Base-by-base conservation (phyloP, 1,140 invertebrate species). In the Daktulosphaira vitifoliae region DNA sequence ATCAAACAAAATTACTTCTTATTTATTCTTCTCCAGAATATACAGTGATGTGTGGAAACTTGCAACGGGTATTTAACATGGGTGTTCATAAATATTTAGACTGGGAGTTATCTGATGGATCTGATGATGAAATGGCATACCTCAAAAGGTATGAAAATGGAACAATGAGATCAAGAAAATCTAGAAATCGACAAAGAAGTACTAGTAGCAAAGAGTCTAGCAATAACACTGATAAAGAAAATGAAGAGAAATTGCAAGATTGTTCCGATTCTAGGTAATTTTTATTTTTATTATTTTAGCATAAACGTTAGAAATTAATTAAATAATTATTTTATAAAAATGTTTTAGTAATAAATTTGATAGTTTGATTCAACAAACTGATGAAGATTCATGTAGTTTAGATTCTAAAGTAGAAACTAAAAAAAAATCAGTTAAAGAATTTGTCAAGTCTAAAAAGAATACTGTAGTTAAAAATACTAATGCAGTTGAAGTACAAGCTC, bases 1-100 rank as follows among this genome's bases (percentile, higher is more conserved):
- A 42, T 37, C 20, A 49, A 54, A 29, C 39, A 38, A 22, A 46
- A 13, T 54, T 56, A 29, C 16, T 66, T 4, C 23, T 62, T 20
- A 26, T 44, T 66, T 68, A 42, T 69, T 67, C 59, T 68, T 68
- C 79, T 79, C 29, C 74, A 91, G 89, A 92, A 75, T 92, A 92
- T 70, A 90, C 89, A 1, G 84, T 85, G 71, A 92, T 92, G 90
- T 89, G 87, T 1, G 82, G 86, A 71, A 90, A 85, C 71, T 75
- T 92, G 33, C 83, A 87, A 73, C 81, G 84, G 70, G 86, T 84
- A 22, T 92, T 92, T 72, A 82, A 89, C 62, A 81, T 82, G 65
- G 81, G 87, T 1, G 85, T 88, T 7, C 84, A 87, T 71, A 83
- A 86, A 71, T 92, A 87, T 75, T 81, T 92, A 38, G 86, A 90